A percentile compares a stretch with the other conserved stretches of the same genome.
phyloP scores from a whole-genome alignment of 2,797 vertebrate genomes.

The Clarias laeviceps region DNA sequence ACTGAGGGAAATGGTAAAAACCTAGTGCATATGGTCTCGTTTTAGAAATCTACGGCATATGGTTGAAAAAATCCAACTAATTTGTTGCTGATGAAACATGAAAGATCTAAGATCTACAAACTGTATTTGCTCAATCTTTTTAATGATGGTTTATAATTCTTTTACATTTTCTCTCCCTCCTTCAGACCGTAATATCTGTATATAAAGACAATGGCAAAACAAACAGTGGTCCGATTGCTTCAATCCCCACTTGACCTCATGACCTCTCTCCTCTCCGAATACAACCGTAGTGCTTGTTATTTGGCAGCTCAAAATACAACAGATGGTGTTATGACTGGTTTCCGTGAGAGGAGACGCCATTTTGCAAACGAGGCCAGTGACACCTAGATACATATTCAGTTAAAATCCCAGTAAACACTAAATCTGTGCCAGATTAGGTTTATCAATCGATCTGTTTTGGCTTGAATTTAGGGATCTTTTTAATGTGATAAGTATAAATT shows the following conservation, averaged over 20 bases:
- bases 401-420: not conserved
- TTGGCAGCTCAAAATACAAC: not conserved
- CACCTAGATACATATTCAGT: not conserved
- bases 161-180: not conserved
- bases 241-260: not conserved
- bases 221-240: not conserved
- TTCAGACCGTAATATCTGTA: too few relatives aligned
- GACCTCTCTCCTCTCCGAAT: not conserved
- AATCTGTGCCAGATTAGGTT: too few relatives aligned
- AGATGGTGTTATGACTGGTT: constrained; percentile 18
- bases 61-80: not conserved
- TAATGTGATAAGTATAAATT: too few relatives aligned
- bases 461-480: too few relatives aligned
- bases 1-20: not conserved
- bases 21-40: not conserved
- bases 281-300: not conserved
- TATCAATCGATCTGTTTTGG: too few relatives aligned
- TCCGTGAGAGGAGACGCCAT: not conserved
- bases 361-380: not conserved
- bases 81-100: not conserved
- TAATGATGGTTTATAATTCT: not conserved
- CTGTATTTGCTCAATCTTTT: not conserved
- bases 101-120: not conserved
- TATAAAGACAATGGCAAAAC: not conserved
- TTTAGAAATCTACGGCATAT: not conserved